These are phyloP conservation scores for Hippocampus guttulatus DNA, from an alignment of 2,113 vertebrate genomes.

Conservation along the genomic window DNA sequence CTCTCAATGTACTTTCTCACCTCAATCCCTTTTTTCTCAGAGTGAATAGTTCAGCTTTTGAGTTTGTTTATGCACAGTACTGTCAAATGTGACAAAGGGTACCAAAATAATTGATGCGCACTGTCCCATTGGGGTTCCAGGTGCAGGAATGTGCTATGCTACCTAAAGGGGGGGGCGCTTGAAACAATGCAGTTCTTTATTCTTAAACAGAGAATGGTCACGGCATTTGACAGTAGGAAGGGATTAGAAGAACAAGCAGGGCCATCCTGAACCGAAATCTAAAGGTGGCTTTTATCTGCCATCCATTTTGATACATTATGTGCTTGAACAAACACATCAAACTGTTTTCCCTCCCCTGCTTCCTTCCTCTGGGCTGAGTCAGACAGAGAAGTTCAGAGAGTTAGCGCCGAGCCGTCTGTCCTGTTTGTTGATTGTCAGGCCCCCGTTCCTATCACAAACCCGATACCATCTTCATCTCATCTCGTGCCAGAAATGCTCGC, in stretches of 20 bases:
- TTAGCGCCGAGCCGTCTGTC: conserved; percentile 46
- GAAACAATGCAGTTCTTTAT: background rate
- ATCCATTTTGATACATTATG: conserved; percentile 18
- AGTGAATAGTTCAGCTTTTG: background rate
- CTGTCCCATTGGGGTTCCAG: background rate
- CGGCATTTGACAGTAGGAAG: background rate
- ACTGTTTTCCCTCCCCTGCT: conserved; percentile 37
- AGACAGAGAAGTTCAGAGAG: conserved; percentile 48
- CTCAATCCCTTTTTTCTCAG: background rate
- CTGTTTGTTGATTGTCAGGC: conserved; percentile 66
- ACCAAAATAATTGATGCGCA: background rate
- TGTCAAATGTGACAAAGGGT: background rate
- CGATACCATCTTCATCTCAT: conserved; percentile 73
- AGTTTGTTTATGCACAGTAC: background rate
- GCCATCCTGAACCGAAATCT: conserved; percentile 1
- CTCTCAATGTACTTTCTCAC: conserved; percentile 51
- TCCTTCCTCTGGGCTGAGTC: conserved; percentile 44
- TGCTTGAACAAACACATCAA: conserved; percentile 41
- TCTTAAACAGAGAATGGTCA: background rate
- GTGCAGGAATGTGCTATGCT: background rate
- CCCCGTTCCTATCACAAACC: conserved; percentile 51
- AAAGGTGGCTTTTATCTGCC: conserved; percentile 14
- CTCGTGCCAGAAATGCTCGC: conserved; percentile 52
- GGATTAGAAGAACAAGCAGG: background rate
- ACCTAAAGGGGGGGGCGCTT: background rate